A percentile compares a stretch with the other conserved stretches of the same genome.
These are phyloP conservation scores for Nibea albiflora DNA, from an alignment of 2,113 vertebrate species.

Conservation along the genomic window DNA sequence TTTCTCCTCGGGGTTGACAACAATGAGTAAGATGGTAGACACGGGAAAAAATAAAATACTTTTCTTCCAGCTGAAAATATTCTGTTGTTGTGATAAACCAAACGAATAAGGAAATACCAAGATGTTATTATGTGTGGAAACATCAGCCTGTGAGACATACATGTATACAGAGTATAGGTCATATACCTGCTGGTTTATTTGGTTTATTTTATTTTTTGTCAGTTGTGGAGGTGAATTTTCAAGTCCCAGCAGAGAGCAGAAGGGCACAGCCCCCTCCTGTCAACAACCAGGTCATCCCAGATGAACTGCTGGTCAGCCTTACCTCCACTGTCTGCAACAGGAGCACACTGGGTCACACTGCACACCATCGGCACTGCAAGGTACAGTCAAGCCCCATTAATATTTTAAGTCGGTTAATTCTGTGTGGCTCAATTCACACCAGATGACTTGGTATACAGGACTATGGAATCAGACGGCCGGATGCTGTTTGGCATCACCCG, in stretches of 20 bases:
- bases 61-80: neutral
- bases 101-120: neutral
- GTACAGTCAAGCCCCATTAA: neutral
- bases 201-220: neutral
- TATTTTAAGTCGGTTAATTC: neutral
- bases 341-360: conserved; percentile 59
- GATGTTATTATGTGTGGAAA: neutral
- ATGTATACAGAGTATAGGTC: neutral
- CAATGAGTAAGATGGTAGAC: neutral
- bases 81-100: neutral
- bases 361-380: conserved; percentile 73
- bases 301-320: conserved; percentile 86
- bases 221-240: conserved; percentile 25
- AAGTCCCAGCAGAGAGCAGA: neutral
- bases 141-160: neutral
- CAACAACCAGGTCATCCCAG: conserved; percentile 80
- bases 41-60: neutral
- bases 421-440: neutral
- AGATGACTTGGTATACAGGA: conserved; percentile 72
- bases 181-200: neutral
- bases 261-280: conserved; percentile 18
- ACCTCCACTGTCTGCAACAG: conserved; percentile 73
- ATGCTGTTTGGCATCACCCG: conserved; percentile 89
- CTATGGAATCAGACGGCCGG: conserved; percentile 73
- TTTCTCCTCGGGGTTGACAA: neutral